These are phyloP conservation scores for Glandiceps talaboti DNA, from an alignment of 53 echinoderm and acorn worm species.

Conservation along the genomic window DNA sequence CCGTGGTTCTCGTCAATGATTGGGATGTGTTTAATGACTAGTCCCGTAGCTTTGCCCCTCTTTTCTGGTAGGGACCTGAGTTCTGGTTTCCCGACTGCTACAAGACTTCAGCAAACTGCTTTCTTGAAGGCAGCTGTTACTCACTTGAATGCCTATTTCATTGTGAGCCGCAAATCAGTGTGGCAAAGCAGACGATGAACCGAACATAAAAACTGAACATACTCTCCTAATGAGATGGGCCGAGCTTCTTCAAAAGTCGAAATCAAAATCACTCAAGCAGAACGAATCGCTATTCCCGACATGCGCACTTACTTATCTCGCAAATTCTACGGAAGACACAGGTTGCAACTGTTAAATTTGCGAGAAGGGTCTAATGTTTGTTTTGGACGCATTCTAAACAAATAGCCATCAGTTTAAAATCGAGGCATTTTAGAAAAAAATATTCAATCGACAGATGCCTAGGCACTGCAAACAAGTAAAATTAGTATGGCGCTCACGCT, in stretches of 20 bases:
- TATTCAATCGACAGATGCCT: too few relatives aligned
- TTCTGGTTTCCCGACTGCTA: background rate
- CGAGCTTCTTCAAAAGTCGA: background rate
- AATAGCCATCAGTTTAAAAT: too few relatives aligned
- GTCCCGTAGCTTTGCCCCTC: background rate
- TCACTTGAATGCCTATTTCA: background rate
- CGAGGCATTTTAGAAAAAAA: too few relatives aligned
- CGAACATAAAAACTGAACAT: background rate
- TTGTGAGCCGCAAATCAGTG: background rate
- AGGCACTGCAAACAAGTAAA: too few relatives aligned
- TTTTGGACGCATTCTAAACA: too few relatives aligned
- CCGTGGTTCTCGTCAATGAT: background rate
- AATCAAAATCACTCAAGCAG: background rate
- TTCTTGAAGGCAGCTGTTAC: background rate
- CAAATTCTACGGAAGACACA: too few relatives aligned
- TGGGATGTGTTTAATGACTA: background rate
- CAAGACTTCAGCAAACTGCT: background rate
- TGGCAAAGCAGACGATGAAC: background rate
- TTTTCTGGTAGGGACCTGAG: background rate
- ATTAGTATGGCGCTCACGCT: too few relatives aligned
- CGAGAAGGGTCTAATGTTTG: too few relatives aligned
- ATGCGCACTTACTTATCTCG: too few relatives aligned
- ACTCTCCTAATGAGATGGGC: background rate
- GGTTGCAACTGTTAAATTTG: too few relatives aligned
- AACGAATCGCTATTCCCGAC: too few relatives aligned